Evolutionary conservation across 1,140 invertebrate species (phyloP).

Genomic region (Drosophila sulfurigaster): DNA sequence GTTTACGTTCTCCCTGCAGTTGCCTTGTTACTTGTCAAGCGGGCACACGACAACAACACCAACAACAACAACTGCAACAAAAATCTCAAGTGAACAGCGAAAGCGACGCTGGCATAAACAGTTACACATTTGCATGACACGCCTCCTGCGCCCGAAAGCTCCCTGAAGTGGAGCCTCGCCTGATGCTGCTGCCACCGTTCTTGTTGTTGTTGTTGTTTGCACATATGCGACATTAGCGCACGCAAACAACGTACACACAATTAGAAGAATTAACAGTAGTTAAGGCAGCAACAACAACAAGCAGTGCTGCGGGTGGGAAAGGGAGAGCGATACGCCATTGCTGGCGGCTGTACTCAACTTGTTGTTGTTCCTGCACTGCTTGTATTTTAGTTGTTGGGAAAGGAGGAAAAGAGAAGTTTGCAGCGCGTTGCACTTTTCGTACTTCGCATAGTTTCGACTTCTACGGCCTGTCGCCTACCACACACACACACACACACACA

Average conservation of each 20-base stretch:
- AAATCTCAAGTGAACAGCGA: constrained; percentile 59
- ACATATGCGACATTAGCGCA: constrained; percentile 81
- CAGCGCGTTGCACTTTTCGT: constrained; percentile 40
- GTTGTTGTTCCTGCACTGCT: constrained; percentile 52
- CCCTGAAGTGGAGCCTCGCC: constrained; percentile 17
- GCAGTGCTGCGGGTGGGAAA: constrained; percentile 38
- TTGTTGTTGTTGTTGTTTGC: constrained; percentile 51
- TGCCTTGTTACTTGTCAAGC: constrained; percentile 63
- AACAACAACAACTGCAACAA: constrained; percentile 29
- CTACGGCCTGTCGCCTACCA: constrained; percentile 34
- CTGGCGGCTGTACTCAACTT: constrained; percentile 14
- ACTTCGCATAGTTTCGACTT: constrained; percentile 40
- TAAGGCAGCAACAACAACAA: constrained; percentile 65
- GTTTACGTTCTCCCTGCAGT: constrained; percentile 17
- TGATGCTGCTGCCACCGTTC: constrained; percentile 25
- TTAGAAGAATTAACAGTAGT: constrained; percentile 82
- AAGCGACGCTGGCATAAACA: constrained; percentile 63
- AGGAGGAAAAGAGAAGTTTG: neutral
- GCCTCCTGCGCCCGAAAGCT: constrained; percentile 20
- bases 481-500: constrained; percentile 13
- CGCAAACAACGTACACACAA: constrained; percentile 82
- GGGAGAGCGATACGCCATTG: constrained; percentile 6
- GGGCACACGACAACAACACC: constrained; percentile 19
- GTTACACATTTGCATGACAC: constrained; percentile 73
- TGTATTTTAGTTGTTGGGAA: constrained; percentile 74